Evolutionary conservation across 2,888 invertebrate genomes (phyloP), one percentile per base, ranked within the genome.

Genomic region (Hydraecia micacea): DNA sequence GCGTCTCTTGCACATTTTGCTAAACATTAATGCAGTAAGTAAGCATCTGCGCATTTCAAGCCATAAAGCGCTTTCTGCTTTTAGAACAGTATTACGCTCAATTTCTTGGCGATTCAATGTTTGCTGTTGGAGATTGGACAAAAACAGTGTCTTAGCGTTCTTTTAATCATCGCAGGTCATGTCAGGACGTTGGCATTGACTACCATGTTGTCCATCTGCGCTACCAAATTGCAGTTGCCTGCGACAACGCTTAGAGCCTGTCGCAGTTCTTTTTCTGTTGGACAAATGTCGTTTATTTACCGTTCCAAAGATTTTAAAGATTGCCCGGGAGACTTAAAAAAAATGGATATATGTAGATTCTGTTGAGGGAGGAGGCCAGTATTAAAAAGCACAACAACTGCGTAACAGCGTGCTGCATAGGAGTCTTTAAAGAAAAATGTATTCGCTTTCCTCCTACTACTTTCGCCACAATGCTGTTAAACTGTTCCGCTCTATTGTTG

Each of bases 61-160:
- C 73, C 79, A 79, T 25, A 81, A 62, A 28, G 73, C 39, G 39
- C 79, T 79, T 73, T 79, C 76, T 9, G 76, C 75, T 58, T 82
- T 73, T n/a, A 82, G 3, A 42, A 73, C 25, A 39, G 77, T 77
- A 68, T 52, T 52, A 18, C 75, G 60, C 28, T 75, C 70, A 36
- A 75, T 52, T 70, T 75, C 66, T 5, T 65, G 39, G 42, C 76
- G 58, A 71, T 76, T 55, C 13, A 42, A 3, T 13, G 70, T 42
- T 39, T 76, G 68, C 39, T 75, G 36, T 63, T 2, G 60, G 7
- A 75, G 39, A 68, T 75, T 67, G 0, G 28, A 42, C 15, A 67
- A 36, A 5, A 75, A 66, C 5, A 60, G 21, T 9, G 13, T 32
- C 42, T 75, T 68, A 5, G 58, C 66, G 42, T 60, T 58, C 0